These are phyloP conservation scores for Ceryle rudis DNA, from an alignment of 2,797 vertebrate genomes.

Conservation along the genomic window DNA sequence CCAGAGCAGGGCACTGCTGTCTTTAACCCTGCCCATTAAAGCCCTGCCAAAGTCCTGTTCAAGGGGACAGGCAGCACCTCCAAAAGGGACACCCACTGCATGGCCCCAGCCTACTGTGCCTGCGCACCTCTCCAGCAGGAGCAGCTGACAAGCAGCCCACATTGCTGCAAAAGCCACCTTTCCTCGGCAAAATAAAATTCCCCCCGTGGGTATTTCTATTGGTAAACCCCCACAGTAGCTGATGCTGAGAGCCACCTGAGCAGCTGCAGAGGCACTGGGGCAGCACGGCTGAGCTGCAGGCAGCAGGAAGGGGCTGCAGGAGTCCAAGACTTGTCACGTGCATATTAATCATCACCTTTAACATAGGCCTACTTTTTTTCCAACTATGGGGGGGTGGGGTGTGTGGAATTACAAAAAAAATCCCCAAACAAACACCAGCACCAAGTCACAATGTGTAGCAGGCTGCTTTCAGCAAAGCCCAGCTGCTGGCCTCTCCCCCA, in stretches of 20 bases:
- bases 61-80: not conserved
- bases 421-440: not conserved
- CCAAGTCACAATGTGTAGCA: not conserved
- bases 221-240: rapidly evolving
- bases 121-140: not conserved
- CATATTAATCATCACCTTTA: not conserved
- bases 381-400: not conserved
- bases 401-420: not conserved
- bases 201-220: not conserved
- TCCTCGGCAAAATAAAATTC: not conserved
- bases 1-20: not conserved
- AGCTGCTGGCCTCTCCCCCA: not conserved
- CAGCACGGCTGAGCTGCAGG: not conserved
- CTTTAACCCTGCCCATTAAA: not conserved
- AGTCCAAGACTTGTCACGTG: not conserved
- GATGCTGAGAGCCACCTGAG: not conserved
- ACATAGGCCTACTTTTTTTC: not conserved
- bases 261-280: rapidly evolving
- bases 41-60: not conserved
- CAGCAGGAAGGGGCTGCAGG: not conserved
- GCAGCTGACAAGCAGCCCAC: not conserved
- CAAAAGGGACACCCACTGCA: not conserved
- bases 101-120: not conserved
- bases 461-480: not conserved
- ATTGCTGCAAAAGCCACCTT: not conserved